These are phyloP conservation scores for Entomobrya multifasciata DNA, from an alignment of 2,888 invertebrate species.

Conservation along the genomic window DNA sequence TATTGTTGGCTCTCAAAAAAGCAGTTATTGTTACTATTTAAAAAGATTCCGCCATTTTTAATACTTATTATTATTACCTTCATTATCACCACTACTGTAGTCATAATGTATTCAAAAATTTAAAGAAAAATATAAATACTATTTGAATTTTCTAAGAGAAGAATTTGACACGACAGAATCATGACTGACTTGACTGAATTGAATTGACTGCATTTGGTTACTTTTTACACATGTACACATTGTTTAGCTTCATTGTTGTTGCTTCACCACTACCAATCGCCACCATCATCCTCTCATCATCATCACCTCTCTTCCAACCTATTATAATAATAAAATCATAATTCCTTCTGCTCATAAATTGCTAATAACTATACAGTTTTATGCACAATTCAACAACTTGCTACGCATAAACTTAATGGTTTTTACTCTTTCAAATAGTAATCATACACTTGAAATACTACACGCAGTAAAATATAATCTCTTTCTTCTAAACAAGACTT, in stretches of 20 bases:
- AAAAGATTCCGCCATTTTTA: slow-evolving; percentile 9
- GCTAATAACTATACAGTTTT: slow-evolving; percentile 11
- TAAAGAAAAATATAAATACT: too few relatives aligned
- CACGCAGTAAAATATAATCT: too few relatives aligned
- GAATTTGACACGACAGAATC: too few relatives aligned
- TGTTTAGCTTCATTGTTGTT: not conserved
- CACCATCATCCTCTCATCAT: too few relatives aligned
- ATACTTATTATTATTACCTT: not conserved
- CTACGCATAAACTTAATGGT: slow-evolving; percentile 5
- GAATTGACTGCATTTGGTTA: too few relatives aligned
- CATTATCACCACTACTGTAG: not conserved
- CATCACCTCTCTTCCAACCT: too few relatives aligned
- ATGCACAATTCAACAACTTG: not conserved
- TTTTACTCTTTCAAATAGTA: not conserved
- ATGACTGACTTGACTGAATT: slow-evolving; percentile 8
- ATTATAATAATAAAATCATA: slow-evolving; percentile 24
- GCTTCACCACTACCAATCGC: too few relatives aligned
- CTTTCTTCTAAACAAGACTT: slow-evolving; percentile 16
- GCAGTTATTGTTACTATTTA: slow-evolving; percentile 37
- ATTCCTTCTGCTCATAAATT: slow-evolving; percentile 43
- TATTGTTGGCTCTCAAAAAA: slow-evolving; percentile 27
- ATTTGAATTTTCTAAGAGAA: too few relatives aligned
- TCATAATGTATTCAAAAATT: too few relatives aligned
- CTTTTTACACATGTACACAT: too few relatives aligned
- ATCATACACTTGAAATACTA: not conserved